phyloP scores from a whole-genome alignment of 2,888 invertebrate species.

The Folsomia manolachei region DNA sequence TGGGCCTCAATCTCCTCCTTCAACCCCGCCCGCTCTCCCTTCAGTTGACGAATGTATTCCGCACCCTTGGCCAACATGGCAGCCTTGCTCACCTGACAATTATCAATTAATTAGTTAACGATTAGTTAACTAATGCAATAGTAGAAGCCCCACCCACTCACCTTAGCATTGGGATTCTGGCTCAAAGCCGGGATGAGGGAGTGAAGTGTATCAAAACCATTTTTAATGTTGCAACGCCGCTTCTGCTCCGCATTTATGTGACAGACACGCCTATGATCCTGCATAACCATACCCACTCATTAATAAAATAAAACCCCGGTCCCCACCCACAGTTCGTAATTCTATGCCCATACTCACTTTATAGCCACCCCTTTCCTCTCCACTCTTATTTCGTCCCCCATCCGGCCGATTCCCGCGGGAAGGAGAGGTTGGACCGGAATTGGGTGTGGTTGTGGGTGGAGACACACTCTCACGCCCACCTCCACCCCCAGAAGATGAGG shows the following conservation, averaged over 20 bases:
- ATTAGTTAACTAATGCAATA: conserved; percentile 3
- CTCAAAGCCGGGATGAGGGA: conserved; percentile 86
- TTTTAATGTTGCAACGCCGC: conserved; percentile 90
- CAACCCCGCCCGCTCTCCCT: conserved; percentile 77
- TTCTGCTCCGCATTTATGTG: conserved; percentile 96
- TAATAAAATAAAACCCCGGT: neutral
- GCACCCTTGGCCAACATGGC: conserved; percentile 96
- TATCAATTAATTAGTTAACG: neutral
- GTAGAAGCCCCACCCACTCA: conserved; percentile 52
- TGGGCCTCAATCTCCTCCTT: conserved; percentile 87
- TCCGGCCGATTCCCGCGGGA: conserved; percentile 17
- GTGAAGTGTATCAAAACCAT: conserved; percentile 91
- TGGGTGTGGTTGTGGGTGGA: conserved; percentile 44
- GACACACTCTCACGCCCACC: conserved; percentile 25
- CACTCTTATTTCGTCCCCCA: neutral
- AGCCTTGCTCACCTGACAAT: conserved; percentile 77
- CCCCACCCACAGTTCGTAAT: neutral
- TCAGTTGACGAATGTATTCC: conserved; percentile 86
- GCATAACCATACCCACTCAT: conserved; percentile 25
- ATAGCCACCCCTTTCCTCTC: neutral
- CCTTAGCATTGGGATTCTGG: conserved; percentile 85
- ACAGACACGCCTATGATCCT: conserved; percentile 75
- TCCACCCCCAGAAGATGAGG: neutral
- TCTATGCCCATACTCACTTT: neutral
- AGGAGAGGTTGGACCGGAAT: conserved; percentile 50